Base-by-base conservation (phyloP, 1,140 invertebrate genomes). In the Drosophila busckii region DNA sequence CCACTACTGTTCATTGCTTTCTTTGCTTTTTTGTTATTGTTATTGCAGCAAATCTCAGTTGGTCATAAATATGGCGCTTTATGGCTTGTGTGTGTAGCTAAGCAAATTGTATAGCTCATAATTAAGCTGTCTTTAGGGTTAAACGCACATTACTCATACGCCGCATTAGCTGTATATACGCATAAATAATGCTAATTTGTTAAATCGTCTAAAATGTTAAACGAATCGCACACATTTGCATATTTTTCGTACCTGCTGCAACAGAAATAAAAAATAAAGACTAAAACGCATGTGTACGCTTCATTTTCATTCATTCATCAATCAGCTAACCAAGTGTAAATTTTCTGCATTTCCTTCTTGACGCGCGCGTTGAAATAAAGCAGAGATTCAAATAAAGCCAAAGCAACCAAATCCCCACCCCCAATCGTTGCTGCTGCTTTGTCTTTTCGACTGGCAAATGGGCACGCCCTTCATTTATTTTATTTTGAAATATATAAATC, bases 251-350 rank as follows among this genome's bases (percentile, higher is more conserved):
- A 48, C 46, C 64, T 46, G 54, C 23, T 64, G 19, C 26, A 25
- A 23, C 19, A n/a, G n/a, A n/a, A n/a, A n/a, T n/a, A n/a, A n/a
- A 28, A 23, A 17, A 22, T 9, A 26, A 41, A 10, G 25, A 37
- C 23, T 53, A 55, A 59, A 69, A 63, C 68, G 73, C 68, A 82
- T 80, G 73, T 80, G 73, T 80, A 83, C 75, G 70, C 78, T 84
- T 84, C 80, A 84, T 84, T 84, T 84, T n/a, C n/a, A 84, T 84
- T 70, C 82, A 85, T 85, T 82, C 82, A 85, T 85, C 82, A 85
- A 85, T 85, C 82, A 85, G 82, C 71, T 82, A 85, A 85, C 82
- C 83, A 85, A 85, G 82, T 85, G 82, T 85, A 69, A 85, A 80
- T 71, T 85, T 71, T 85, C n/a, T 82, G 70, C 76, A 83, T 73